Conservation (phyloP, 2,113 vertebrate species). For the Silurus asotus region DNA sequence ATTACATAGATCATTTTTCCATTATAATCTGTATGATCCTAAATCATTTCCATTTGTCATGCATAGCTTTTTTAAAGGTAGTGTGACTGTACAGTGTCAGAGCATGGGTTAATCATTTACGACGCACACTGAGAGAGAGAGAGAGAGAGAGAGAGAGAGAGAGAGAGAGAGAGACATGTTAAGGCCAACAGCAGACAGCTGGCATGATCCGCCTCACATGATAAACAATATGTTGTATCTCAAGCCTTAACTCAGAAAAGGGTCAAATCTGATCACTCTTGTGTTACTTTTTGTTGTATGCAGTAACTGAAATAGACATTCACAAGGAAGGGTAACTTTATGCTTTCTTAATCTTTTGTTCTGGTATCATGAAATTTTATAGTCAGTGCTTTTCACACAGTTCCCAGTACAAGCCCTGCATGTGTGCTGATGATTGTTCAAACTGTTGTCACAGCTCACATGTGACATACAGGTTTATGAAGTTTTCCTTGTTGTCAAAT, state of each 20-base stretch:
- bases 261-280: neutral
- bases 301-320: neutral
- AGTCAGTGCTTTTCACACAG: neutral
- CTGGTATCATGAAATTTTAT: neutral
- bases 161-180: neutral
- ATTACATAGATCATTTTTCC: neutral
- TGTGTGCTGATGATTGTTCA: neutral
- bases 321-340: neutral
- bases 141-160: neutral
- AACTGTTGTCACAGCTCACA: neutral
- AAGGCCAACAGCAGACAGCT: neutral
- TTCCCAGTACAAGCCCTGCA: neutral
- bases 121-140: neutral
- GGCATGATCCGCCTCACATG: slow-evolving; percentile 2
- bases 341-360: neutral
- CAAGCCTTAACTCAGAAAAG: neutral
- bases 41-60: neutral
- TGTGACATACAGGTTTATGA: neutral
- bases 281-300: neutral
- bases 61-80: neutral
- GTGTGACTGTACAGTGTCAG: neutral
- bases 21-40: neutral
- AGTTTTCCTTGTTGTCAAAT: neutral
- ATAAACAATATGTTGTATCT: neutral
- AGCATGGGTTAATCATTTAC: slow-evolving; percentile 1